A percentile compares a stretch with the other conserved stretches of the same genome.
Evolutionary conservation across 2,113 vertebrate genomes (phyloP).

Genomic region (Mastomys coucha): DNA sequence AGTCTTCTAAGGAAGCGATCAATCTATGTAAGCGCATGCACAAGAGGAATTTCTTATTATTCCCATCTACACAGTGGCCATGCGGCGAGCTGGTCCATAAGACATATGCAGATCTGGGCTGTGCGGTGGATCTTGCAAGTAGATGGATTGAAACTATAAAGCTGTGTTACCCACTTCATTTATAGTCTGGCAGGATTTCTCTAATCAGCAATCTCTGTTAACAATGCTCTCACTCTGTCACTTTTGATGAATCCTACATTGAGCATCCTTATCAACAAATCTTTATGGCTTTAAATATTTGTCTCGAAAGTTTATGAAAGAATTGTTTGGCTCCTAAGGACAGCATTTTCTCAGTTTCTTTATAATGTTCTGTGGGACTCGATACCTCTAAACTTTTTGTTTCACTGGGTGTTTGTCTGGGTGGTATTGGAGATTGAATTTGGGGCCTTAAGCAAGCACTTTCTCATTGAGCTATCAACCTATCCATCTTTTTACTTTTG

Average conservation of each 20-base stretch:
- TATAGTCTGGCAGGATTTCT: not conserved
- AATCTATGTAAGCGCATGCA: not conserved
- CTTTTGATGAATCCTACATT: not conserved
- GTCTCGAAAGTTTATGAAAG: not conserved
- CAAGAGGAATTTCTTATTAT: accelerated
- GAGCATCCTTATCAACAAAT: not conserved
- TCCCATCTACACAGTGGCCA: accelerated
- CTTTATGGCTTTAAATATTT: not conserved
- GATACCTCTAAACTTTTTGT: not conserved
- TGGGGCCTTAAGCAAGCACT: not conserved
- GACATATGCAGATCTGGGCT: accelerated
- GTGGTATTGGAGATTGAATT: not conserved
- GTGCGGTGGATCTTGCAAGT: accelerated
- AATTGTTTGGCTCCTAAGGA: not conserved
- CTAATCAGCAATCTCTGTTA: not conserved
- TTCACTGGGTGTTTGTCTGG: not conserved
- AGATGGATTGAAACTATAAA: not conserved
- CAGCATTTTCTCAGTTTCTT: not conserved
- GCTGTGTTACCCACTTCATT: no score
- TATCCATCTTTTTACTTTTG: not conserved
- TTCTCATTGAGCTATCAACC: not conserved
- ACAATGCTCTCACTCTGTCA: not conserved
- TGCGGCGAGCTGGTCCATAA: accelerated
- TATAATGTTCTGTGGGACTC: not conserved
- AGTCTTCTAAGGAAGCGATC: not conserved